Conservation (phyloP, 2,797 vertebrate species). For the Cuniculus paca region DNA sequence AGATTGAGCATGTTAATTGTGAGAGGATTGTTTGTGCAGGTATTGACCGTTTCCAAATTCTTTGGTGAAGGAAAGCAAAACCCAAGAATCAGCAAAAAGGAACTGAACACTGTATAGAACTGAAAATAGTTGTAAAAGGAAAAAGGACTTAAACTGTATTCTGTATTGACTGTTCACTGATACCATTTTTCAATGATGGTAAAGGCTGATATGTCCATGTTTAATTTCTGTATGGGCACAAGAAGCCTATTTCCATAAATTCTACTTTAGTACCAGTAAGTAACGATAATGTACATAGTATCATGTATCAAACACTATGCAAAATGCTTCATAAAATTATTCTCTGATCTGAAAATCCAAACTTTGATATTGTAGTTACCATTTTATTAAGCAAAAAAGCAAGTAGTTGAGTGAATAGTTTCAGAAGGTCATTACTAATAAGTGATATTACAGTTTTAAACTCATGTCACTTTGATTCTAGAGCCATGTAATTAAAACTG, state of each 20-base stretch:
- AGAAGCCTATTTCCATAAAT: conserved; percentile 20
- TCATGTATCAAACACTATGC: not conserved
- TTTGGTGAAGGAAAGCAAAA: conserved; percentile 65
- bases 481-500: not conserved
- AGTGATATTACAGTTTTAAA: not conserved
- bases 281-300: not conserved
- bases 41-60: conserved; percentile 45
- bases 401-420: conserved; percentile 27
- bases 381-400: conserved; percentile 44
- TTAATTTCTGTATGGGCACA: conserved; percentile 30
- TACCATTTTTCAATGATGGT: conserved; percentile 11
- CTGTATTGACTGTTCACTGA: not conserved
- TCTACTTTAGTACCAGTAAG: conserved; percentile 37
- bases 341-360: conserved; percentile 17
- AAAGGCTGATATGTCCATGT: not conserved
- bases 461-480: not conserved
- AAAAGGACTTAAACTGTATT: conserved; percentile 1
- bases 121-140: conserved; percentile 5
- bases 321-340: conserved; percentile 36
- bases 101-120: conserved; percentile 1
- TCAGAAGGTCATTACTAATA: conserved; percentile 8
- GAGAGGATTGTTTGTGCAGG: not conserved
- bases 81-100: conserved; percentile 60
- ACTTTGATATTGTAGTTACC: not conserved
- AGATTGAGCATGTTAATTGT: conserved; percentile 45